phyloP scores from a whole-genome alignment of 2,888 invertebrate genomes.

The Oligia fasciuncula region DNA sequence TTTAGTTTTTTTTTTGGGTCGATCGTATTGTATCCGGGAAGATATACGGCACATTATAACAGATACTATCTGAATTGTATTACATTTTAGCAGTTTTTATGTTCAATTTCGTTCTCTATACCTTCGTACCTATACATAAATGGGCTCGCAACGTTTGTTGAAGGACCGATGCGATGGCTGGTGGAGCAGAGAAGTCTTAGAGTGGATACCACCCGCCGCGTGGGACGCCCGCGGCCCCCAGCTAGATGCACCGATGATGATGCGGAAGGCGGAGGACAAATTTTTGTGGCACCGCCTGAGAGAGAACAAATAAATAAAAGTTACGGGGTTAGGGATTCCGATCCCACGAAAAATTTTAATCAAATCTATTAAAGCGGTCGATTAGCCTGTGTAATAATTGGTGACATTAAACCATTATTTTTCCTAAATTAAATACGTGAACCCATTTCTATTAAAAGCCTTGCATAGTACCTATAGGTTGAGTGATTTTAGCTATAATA shows the following conservation, averaged over 20 bases:
- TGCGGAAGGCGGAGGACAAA: no score
- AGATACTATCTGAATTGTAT: slow-evolving; percentile 46
- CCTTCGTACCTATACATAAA: no score
- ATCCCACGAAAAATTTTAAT: not conserved
- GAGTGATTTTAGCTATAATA: not conserved
- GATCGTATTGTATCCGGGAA: slow-evolving; percentile 27
- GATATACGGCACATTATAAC: slow-evolving; percentile 33
- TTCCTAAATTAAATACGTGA: not conserved
- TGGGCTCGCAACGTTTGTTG: no score
- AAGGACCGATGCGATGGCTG: no score
- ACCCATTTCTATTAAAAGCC: not conserved
- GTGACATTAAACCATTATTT: not conserved
- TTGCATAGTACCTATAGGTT: not conserved
- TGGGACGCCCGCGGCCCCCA: no score
- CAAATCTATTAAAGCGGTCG: not conserved
- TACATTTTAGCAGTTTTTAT: slow-evolving; percentile 38
- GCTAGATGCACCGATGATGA: no score
- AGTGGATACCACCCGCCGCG: no score
- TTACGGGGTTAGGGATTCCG: not conserved
- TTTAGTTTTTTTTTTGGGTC: slow-evolving; percentile 39
- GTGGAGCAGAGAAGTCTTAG: no score
- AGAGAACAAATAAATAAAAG: not conserved
- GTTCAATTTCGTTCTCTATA: slow-evolving; percentile 19
- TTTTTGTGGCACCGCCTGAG: no score
- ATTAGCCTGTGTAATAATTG: not conserved